Evolutionary conservation across 1,140 invertebrate species (phyloP).

Genomic region (Littorina saxatilis): DNA sequence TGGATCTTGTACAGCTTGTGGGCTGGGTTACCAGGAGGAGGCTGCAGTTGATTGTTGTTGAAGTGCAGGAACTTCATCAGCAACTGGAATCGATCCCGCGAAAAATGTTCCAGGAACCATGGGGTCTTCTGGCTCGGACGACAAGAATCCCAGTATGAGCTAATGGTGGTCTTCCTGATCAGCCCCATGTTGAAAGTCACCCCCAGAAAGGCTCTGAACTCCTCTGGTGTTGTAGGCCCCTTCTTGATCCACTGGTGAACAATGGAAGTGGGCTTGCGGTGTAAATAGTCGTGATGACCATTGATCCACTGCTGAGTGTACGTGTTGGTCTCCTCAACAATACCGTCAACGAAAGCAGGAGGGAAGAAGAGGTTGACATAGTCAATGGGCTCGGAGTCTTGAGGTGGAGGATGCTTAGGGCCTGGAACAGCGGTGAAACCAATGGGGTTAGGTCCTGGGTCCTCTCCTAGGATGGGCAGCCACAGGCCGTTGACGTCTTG

Average conservation of each 20-base stretch:
- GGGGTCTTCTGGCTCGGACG: neutral
- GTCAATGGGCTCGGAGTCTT: too few species aligned
- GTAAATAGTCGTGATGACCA: neutral
- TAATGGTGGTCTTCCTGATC: constrained; percentile 10
- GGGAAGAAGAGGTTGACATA: too few species aligned
- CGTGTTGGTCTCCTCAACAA: too few species aligned
- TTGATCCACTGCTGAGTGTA: too few species aligned
- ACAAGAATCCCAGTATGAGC: constrained; percentile 5
- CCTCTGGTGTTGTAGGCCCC: neutral
- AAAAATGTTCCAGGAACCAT: constrained; percentile 27
- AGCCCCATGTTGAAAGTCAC: constrained; percentile 14
- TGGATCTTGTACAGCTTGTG: constrained; percentile 24
- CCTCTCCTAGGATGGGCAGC: too few species aligned
- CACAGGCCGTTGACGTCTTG: too few species aligned
- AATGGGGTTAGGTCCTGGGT: too few species aligned
- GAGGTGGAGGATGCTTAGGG: too few species aligned
- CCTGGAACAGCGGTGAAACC: too few species aligned
- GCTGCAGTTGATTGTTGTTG: neutral
- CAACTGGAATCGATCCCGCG: constrained; percentile 2
- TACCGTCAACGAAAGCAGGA: too few species aligned
- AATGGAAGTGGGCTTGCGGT: neutral
- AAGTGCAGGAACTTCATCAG: constrained; percentile 21
- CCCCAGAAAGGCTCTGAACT: neutral
- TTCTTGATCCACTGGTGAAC: too few species aligned
- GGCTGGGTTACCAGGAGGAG: neutral